A percentile compares a stretch with the other conserved stretches of the same genome.
phyloP scores from a whole-genome alignment of 2,113 vertebrate species.

The Campylorhamphus procurvoides region DNA sequence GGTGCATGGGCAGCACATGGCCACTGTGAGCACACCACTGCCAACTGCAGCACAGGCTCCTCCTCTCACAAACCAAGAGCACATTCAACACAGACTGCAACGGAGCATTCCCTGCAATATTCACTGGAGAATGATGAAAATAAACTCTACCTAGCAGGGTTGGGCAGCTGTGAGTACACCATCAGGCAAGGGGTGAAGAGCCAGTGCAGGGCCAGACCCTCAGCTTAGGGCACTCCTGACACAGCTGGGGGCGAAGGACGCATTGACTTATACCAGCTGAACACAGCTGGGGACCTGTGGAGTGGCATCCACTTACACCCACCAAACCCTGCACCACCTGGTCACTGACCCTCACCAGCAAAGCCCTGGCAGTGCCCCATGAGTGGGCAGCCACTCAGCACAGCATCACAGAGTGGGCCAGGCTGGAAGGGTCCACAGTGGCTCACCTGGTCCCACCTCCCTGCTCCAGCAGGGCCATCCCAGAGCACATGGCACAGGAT shows the following conservation, averaged over 20 bases:
- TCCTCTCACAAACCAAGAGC: background rate
- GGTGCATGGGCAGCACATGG: fast-evolving
- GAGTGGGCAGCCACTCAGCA: background rate
- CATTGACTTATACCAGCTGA: background rate
- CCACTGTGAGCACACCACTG: background rate
- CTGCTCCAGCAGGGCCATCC: background rate
- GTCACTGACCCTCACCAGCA: background rate
- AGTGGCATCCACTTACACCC: background rate
- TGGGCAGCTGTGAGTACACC: background rate
- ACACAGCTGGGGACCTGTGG: background rate
- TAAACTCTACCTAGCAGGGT: background rate
- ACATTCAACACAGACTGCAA: fast-evolving
- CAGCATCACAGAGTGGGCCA: background rate
- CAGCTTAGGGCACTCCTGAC: background rate
- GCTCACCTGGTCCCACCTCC: background rate
- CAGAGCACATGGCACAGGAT: background rate
- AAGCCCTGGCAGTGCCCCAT: fast-evolving
- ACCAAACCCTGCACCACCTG: background rate
- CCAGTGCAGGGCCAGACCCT: fast-evolving
- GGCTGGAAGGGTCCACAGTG: background rate
- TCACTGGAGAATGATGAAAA: background rate
- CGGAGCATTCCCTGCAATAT: too few relatives aligned
- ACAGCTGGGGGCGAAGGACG: background rate
- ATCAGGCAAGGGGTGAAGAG: background rate
- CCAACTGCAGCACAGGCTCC: fast-evolving